These are phyloP conservation scores for Dipus sagitta DNA, from an alignment of 2,797 vertebrate genomes.

Conservation along the genomic window DNA sequence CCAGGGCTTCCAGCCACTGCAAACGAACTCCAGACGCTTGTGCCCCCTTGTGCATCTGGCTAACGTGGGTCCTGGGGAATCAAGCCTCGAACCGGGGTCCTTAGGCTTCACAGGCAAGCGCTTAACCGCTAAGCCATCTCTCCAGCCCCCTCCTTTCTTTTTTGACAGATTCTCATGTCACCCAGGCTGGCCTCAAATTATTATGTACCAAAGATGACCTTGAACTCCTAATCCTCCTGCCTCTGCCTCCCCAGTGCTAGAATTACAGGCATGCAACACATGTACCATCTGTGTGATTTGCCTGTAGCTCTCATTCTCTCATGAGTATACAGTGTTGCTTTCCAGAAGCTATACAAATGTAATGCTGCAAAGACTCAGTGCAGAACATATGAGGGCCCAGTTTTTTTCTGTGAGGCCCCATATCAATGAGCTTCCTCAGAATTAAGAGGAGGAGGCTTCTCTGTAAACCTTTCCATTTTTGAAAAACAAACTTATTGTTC, in stretches of 20 bases:
- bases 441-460: neutral
- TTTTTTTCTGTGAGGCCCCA: neutral
- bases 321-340: neutral
- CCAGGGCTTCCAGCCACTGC: too few relatives aligned
- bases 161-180: neutral
- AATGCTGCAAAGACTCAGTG: neutral
- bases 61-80: too few relatives aligned
- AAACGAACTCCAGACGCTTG: too few relatives aligned
- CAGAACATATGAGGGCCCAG: neutral
- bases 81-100: too few relatives aligned
- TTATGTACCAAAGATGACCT: neutral
- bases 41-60: too few relatives aligned
- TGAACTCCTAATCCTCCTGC: neutral
- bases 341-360: neutral
- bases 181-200: neutral
- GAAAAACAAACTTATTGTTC: neutral
- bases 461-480: neutral
- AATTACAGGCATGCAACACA: neutral
- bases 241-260: neutral
- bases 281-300: too few relatives aligned
- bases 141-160: neutral
- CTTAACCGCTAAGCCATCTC: too few relatives aligned
- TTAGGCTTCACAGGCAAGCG: too few relatives aligned
- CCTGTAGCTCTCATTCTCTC: neutral
- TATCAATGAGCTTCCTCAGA: neutral